Evolutionary conservation across 2,888 invertebrate genomes (phyloP).

Genomic region (Eurois occulta): DNA sequence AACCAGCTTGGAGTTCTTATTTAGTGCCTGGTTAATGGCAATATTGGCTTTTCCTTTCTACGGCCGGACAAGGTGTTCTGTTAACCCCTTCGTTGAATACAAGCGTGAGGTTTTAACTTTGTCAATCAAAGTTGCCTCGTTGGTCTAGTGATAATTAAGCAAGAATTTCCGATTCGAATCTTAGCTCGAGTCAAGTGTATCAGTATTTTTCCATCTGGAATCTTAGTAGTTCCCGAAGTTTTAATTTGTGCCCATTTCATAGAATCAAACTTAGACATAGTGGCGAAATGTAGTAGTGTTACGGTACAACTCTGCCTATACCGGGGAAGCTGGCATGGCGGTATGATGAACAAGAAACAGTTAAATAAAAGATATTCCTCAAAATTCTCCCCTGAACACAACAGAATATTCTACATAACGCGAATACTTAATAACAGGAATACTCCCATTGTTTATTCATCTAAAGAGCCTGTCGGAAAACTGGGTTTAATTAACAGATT

Average conservation of each 20-base stretch:
- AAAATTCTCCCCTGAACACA: constrained; percentile 1
- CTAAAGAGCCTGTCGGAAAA: not conserved
- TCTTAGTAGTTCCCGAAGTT: not conserved
- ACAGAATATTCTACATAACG: constrained; percentile 20
- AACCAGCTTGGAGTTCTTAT: not conserved
- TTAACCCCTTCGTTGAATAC: not conserved
- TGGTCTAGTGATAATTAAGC: not conserved
- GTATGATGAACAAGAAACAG: not conserved
- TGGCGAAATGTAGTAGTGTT: not conserved
- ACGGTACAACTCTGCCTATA: not conserved
- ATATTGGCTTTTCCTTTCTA: not conserved
- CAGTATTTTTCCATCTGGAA: too few relatives aligned
- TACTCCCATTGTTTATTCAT: constrained; percentile 19
- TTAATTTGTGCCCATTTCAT: not conserved
- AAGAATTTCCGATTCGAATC: not conserved
- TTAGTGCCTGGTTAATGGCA: not conserved
- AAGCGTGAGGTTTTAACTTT: not conserved
- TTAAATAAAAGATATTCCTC: not conserved
- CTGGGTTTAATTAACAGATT: not conserved
- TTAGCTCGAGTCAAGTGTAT: not conserved
- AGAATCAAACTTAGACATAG: not conserved
- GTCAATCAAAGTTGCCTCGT: not conserved
- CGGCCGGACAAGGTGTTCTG: not conserved
- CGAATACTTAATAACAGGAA: constrained; percentile 21
- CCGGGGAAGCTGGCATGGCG: not conserved